These are phyloP conservation scores for Halcyon leucocephala DNA, from an alignment of 2,797 vertebrate species.

Conservation along the genomic window DNA sequence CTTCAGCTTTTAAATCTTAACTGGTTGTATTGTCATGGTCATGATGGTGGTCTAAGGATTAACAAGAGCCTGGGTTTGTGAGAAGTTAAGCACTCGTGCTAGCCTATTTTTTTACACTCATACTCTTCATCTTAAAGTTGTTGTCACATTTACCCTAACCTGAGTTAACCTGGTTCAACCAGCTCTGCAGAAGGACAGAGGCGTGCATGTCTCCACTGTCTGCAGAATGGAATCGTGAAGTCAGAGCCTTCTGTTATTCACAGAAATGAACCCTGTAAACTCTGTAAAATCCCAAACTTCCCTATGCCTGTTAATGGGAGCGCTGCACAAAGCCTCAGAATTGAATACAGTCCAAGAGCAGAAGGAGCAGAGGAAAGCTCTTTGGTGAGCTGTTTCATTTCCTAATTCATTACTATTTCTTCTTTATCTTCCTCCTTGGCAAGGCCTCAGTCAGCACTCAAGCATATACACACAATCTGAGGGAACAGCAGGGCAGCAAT, in stretches of 20 bases:
- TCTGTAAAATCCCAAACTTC: background rate
- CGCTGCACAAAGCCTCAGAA: background rate
- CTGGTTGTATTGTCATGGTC: background rate
- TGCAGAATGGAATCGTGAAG: background rate
- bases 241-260: background rate
- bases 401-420: background rate
- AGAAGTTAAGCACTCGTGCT: background rate
- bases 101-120: background rate
- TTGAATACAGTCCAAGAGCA: conserved; percentile 8
- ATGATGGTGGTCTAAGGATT: background rate
- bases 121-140: background rate
- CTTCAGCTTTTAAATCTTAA: background rate
- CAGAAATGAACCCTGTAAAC: background rate
- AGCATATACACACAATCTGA: background rate
- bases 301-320: background rate
- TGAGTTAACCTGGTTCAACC: background rate
- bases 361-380: conserved; percentile 22
- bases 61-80: background rate
- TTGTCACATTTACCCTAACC: background rate
- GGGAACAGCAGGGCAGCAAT: conserved; percentile 32
- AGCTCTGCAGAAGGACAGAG: background rate
- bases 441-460: conserved; percentile 20
- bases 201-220: accelerated
- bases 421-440: conserved; percentile 29
- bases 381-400: conserved; percentile 12